phyloP scores from a whole-genome alignment of 2,113 vertebrate species.

The Porphyrio hochstetteri region DNA sequence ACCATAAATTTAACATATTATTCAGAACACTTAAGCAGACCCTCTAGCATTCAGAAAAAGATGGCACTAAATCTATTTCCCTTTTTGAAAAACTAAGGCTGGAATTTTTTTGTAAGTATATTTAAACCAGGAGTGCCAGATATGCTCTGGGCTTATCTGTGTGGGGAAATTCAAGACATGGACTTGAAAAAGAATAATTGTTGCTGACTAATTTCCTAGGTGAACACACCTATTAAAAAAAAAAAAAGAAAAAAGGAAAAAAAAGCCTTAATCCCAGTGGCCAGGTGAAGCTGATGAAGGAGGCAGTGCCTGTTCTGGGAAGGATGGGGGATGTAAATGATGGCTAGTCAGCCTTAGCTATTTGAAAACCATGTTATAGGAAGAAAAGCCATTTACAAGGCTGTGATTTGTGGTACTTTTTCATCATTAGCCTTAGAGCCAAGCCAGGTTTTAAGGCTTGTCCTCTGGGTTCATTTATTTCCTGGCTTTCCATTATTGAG shows the following conservation, averaged over 20 bases:
- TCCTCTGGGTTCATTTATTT: background rate
- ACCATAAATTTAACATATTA: background rate
- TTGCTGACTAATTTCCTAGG: background rate
- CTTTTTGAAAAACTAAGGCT: background rate
- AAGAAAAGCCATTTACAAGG: conserved; percentile 13
- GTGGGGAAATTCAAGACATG: background rate
- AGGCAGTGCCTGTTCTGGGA: background rate
- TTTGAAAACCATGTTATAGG: conserved; percentile 5
- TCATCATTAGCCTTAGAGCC: background rate
- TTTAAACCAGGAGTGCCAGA: background rate
- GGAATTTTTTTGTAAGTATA: background rate
- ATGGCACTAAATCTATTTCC: background rate
- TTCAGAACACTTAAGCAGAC: background rate
- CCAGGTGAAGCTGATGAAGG: background rate
- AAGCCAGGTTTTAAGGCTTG: background rate
- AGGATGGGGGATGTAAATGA: background rate
- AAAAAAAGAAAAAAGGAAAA: background rate
- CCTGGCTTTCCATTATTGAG: conserved; percentile 23
- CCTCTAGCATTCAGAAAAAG: background rate
- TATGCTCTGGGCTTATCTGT: background rate
- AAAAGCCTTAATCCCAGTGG: background rate
- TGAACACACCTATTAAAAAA: background rate
- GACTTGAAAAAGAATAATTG: background rate
- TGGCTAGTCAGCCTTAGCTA: background rate
- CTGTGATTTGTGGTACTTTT: background rate